phyloP scores from a whole-genome alignment of 2,888 invertebrate genomes.

The Hypomecis punctinalis region DNA sequence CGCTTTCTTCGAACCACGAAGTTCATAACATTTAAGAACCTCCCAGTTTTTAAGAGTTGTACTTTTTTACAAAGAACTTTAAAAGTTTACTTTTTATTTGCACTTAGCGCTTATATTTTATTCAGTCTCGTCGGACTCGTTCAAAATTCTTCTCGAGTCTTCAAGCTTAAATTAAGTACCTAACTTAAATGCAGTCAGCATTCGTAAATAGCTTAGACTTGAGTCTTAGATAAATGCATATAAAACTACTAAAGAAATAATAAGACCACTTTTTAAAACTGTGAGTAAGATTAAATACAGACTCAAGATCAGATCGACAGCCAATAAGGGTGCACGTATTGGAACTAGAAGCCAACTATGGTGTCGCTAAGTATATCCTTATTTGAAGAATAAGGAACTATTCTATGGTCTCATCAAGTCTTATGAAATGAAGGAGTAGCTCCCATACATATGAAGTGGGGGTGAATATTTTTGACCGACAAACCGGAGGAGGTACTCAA shows the following conservation, averaged over 20 bases:
- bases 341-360: too few relatives aligned
- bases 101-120: conserved; percentile 21
- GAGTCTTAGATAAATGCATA: conserved; percentile 3
- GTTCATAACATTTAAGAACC: neutral
- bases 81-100: conserved; percentile 19
- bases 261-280: neutral
- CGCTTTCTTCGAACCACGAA: too few relatives aligned
- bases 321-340: too few relatives aligned
- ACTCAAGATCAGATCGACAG: too few relatives aligned
- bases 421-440: too few relatives aligned
- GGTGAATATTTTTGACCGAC: too few relatives aligned
- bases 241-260: neutral
- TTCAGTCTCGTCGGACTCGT: conserved; percentile 7
- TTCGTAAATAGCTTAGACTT: neutral
- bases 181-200: conserved; percentile 14
- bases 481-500: too few relatives aligned
- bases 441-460: too few relatives aligned
- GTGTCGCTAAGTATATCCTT: too few relatives aligned
- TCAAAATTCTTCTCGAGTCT: conserved; percentile 17
- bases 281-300: neutral
- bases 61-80: conserved; percentile 9
- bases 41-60: neutral
- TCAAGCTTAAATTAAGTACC: conserved; percentile 14
- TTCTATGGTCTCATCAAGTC: too few relatives aligned
- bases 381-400: too few relatives aligned